A percentile compares a stretch with the other conserved stretches of the same genome.
phyloP scores from a whole-genome alignment of 2,888 invertebrate species.

The Eumerus sabulonum region DNA sequence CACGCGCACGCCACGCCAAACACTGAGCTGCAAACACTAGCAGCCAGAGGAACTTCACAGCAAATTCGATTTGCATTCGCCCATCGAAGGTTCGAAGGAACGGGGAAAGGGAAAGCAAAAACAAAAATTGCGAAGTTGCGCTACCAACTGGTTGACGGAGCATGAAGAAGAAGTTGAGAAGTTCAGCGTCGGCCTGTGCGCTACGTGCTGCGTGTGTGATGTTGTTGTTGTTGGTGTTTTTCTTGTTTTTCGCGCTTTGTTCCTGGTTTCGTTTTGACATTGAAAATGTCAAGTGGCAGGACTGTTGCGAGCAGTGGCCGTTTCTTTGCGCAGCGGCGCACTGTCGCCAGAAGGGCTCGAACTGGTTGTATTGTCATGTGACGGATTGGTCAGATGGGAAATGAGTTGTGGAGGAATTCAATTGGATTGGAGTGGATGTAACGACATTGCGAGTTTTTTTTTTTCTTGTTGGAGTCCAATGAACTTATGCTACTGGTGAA shows the following conservation, averaged over 20 bases:
- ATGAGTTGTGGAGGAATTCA: too few relatives aligned
- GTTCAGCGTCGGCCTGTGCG: slow-evolving; percentile 28
- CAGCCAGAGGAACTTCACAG: too few relatives aligned
- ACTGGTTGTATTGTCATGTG: background rate
- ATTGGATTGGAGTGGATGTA: too few relatives aligned
- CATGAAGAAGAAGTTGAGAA: slow-evolving; percentile 50
- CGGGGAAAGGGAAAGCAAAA: too few relatives aligned
- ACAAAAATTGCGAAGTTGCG: slow-evolving; percentile 56
- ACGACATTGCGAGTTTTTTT: too few relatives aligned
- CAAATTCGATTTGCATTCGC: too few relatives aligned
- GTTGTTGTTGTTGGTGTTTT: slow-evolving; percentile 37
- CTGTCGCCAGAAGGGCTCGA: slow-evolving; percentile 15
- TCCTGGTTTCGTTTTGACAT: slow-evolving; percentile 50
- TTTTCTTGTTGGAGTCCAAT: too few relatives aligned
- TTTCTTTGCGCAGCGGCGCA: slow-evolving; percentile 32
- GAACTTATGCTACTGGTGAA: too few relatives aligned
- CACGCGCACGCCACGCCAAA: too few relatives aligned
- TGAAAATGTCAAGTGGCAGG: slow-evolving; percentile 27
- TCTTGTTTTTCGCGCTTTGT: slow-evolving; percentile 15
- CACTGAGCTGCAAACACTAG: too few relatives aligned
- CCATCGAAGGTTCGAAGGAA: too few relatives aligned
- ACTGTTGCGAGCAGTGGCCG: slow-evolving; percentile 15
- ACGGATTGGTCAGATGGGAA: too few relatives aligned
- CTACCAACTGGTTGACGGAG: slow-evolving; percentile 44
- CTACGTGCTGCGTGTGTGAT: slow-evolving; percentile 45